Conservation (phyloP, 1,140 invertebrate genomes). For the Phenacoccus solenopsis region DNA sequence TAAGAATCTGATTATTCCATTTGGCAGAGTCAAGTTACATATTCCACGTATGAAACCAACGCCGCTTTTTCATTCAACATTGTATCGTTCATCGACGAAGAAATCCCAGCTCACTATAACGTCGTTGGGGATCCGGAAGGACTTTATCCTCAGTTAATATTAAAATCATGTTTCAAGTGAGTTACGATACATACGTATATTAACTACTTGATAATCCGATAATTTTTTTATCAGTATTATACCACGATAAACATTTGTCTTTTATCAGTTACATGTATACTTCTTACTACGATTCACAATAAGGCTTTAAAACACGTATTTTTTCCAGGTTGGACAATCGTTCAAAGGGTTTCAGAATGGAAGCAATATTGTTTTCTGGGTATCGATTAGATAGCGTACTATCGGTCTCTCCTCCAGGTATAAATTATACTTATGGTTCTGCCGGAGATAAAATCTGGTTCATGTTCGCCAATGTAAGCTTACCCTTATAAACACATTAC, state of each 20-base stretch:
- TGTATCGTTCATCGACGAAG: slow-evolving; percentile 42
- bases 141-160: slow-evolving; percentile 42
- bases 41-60: slow-evolving; percentile 43
- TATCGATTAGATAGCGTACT: slow-evolving; percentile 40
- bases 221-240: too few relatives aligned
- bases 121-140: slow-evolving; percentile 45
- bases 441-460: slow-evolving; percentile 46
- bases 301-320: slow-evolving; percentile 21
- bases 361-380: slow-evolving; percentile 48
- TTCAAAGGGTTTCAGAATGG: slow-evolving; percentile 43
- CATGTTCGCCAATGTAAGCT: slow-evolving; percentile 43
- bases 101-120: slow-evolving; percentile 44
- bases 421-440: slow-evolving; percentile 39
- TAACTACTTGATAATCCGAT: too few relatives aligned
- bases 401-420: slow-evolving; percentile 38
- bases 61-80: slow-evolving; percentile 40
- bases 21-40: slow-evolving; percentile 31
- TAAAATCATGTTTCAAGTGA: slow-evolving; percentile 47
- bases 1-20: neutral
- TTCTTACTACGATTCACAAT: too few relatives aligned
- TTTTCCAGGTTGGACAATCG: slow-evolving; percentile 44
- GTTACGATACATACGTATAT: slow-evolving; percentile 23
- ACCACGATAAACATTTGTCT: too few relatives aligned
- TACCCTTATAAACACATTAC: neutral
- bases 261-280: too few relatives aligned